Percentiles rank a stretch among this genome's conserved stretches.
Evolutionary conservation across 2,888 invertebrate genomes (phyloP).

Genomic region (Zaprionus lineosus): DNA sequence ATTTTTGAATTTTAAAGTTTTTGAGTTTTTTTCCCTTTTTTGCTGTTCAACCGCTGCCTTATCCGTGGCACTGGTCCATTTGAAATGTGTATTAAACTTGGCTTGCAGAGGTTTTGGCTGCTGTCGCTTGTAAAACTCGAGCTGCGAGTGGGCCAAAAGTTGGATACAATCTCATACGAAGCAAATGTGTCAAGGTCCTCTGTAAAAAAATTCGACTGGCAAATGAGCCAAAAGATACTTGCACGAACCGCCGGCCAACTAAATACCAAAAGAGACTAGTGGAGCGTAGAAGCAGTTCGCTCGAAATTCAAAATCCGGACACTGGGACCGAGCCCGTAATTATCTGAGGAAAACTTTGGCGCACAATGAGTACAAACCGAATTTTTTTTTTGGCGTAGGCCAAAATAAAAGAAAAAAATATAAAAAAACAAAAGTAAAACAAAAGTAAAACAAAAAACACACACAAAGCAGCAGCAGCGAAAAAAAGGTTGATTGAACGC

Average conservation of each 20-base stretch:
- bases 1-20: too few species aligned
- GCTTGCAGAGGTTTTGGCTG: conserved; percentile 13
- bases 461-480: too few species aligned
- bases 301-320: conserved; percentile 22
- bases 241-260: background rate
- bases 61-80: conserved; percentile 44
- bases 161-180: conserved; percentile 38
- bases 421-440: too few species aligned
- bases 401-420: conserved; percentile 9
- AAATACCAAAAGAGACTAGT: conserved; percentile 28
- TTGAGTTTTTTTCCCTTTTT: too few species aligned
- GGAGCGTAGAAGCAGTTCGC: conserved; percentile 41
- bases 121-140: conserved; percentile 26
- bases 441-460: too few species aligned
- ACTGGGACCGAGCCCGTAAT: conserved; percentile 43
- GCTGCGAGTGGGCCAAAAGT: conserved; percentile 40
- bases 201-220: conserved; percentile 65
- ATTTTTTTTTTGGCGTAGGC: conserved; percentile 52
- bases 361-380: conserved; percentile 62
- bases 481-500: conserved; percentile 50
- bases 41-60: conserved; percentile 14
- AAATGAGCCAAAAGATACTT: conserved; percentile 59
- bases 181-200: conserved; percentile 75
- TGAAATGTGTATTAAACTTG: conserved; percentile 34
- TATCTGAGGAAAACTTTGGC: conserved; percentile 59